phyloP scores from a whole-genome alignment of 1,140 invertebrate genomes.

The Archegozetes longisetosus region DNA sequence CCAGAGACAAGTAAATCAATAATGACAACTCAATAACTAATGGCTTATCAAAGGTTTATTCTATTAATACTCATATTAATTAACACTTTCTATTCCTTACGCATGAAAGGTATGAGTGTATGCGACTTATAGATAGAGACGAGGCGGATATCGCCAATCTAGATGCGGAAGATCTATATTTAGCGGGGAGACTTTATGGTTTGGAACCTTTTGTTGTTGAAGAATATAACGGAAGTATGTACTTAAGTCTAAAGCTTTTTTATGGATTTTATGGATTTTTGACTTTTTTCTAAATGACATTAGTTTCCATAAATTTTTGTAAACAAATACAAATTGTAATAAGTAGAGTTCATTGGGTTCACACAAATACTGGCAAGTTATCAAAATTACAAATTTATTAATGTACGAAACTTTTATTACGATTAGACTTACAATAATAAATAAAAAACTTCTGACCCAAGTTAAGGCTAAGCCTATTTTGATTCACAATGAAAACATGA shows the following conservation, averaged over 20 bases:
- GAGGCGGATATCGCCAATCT: conserved; percentile 60
- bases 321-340: no score
- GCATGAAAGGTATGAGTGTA: conserved; percentile 48
- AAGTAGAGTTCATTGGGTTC: no score
- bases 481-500: no score
- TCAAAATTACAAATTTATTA: no score
- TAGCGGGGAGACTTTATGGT: conserved; percentile 36
- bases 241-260: no score
- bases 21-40: background rate
- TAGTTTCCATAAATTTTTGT: background rate
- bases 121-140: conserved; percentile 48
- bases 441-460: no score
- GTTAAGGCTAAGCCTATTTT: no score
- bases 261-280: background rate
- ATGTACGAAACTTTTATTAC: no score
- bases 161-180: conserved; percentile 67
- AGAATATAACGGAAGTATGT: conserved; percentile 18
- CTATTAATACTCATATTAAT: background rate
- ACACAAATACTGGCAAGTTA: no score
- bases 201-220: conserved; percentile 17
- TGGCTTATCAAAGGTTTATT: background rate
- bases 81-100: conserved; percentile 13
- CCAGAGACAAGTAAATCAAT: conserved; percentile 42
- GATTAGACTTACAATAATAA: no score
- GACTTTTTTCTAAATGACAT: background rate